phyloP scores from a whole-genome alignment of 2,888 invertebrate genomes.

The Sinhomidia bicolor region DNA sequence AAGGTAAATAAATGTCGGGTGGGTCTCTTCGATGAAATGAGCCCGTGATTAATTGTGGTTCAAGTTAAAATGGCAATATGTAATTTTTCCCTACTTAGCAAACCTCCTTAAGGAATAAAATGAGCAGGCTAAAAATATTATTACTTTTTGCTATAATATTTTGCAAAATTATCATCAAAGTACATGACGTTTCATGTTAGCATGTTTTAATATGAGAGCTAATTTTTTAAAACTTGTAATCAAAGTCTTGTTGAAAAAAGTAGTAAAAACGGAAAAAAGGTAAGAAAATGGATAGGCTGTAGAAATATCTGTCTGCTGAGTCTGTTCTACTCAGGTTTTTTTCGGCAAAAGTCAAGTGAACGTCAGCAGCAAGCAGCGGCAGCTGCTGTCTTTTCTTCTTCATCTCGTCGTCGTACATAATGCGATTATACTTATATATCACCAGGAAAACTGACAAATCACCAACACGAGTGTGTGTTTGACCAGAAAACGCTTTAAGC shows the following conservation, averaged over 20 bases:
- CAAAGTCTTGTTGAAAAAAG: no score
- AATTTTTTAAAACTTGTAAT: no score
- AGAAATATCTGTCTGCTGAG: neutral
- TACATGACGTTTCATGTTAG: no score
- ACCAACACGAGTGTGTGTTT: constrained; percentile 16
- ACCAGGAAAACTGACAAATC: constrained; percentile 51
- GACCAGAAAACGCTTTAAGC: constrained; percentile 22
- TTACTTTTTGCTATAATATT: constrained; percentile 9
- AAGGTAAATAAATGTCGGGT: constrained; percentile 11
- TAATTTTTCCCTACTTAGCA: constrained; percentile 33
- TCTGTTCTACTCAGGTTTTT: neutral
- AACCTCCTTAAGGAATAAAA: constrained; percentile 1
- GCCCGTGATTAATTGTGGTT: constrained; percentile 10
- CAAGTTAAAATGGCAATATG: constrained; percentile 2
- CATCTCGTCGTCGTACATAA: neutral
- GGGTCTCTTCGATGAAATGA: constrained; percentile 20
- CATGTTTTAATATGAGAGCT: no score
- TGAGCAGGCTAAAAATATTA: neutral
- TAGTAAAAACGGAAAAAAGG: no score
- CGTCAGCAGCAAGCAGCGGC: no score
- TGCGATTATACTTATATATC: constrained; percentile 49
- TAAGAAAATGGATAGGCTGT: neutral
- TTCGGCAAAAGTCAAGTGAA: constrained; percentile 21
- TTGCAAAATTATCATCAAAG: neutral
- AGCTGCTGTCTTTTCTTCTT: neutral